Evolutionary conservation across 2,888 invertebrate genomes (phyloP).

Genomic region (Cosmia trapezina): DNA sequence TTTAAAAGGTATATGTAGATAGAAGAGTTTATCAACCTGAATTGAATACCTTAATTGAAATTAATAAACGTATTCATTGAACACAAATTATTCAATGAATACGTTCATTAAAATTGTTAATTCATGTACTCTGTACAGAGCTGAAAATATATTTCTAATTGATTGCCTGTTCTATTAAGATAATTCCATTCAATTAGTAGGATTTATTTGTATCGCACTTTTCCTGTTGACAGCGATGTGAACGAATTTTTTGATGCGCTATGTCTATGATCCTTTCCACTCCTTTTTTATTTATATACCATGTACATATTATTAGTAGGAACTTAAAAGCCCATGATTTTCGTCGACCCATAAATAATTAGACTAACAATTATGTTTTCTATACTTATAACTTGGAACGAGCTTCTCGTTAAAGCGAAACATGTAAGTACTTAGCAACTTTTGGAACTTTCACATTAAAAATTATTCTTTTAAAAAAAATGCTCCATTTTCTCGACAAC

Average conservation of each 20-base stretch:
- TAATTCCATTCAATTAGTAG: constrained; percentile 33
- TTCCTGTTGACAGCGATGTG: no score
- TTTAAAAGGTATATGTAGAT: neutral
- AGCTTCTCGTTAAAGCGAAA: neutral
- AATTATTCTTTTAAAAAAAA: constrained; percentile 16
- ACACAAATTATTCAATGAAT: constrained; percentile 32
- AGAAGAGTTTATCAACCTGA: neutral
- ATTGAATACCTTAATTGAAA: constrained; percentile 12
- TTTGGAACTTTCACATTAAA: constrained; percentile 8
- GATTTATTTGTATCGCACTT: no score
- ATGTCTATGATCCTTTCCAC: no score
- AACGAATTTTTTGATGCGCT: no score
- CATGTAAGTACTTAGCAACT: neutral
- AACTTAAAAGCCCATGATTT: constrained; percentile 6
- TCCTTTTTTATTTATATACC: no score
- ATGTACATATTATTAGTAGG: no score
- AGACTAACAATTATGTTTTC: neutral
- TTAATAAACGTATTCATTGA: constrained; percentile 2
- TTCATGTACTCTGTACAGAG: constrained; percentile 5
- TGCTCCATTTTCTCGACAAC: constrained; percentile 48
- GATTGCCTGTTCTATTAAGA: constrained; percentile 16
- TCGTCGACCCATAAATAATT: constrained; percentile 10
- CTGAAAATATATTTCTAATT: constrained; percentile 32
- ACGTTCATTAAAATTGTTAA: constrained; percentile 45
- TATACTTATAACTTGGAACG: neutral